These are phyloP conservation scores for Lasioglossum vierecki DNA, from an alignment of 2,888 invertebrate species.

Conservation along the genomic window DNA sequence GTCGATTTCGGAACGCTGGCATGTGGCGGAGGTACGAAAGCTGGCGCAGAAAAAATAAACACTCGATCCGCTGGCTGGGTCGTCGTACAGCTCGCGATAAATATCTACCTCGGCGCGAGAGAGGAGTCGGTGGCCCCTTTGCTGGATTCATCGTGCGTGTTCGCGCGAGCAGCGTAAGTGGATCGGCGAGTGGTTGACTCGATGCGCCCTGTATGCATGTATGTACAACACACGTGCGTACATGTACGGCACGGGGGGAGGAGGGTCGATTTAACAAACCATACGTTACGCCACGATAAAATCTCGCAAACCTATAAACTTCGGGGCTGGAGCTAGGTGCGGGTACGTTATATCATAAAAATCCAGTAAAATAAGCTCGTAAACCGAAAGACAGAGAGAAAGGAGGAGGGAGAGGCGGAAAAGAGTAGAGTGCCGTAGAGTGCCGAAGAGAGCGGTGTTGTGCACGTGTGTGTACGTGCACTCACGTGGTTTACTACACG, in stretches of 20 bases:
- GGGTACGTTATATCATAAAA: constrained; percentile 83
- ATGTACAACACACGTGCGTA: neutral
- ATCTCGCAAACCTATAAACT: constrained; percentile 83
- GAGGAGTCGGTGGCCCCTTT: constrained; percentile 61
- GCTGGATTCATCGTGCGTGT: constrained; percentile 64
- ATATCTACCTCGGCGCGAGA: constrained; percentile 60
- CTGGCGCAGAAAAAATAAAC: constrained; percentile 58
- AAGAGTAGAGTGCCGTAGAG: constrained; percentile 17
- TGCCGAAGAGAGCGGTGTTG: constrained; percentile 1
- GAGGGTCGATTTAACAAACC: constrained; percentile 83
- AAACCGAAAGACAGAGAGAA: constrained; percentile 73
- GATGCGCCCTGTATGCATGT: neutral
- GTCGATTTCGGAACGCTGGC: neutral
- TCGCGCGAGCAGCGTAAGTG: constrained; percentile 6
- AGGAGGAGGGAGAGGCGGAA: constrained; percentile 21
- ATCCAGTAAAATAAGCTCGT: constrained; percentile 84
- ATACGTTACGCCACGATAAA: constrained; percentile 83
- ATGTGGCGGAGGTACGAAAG: constrained; percentile 13
- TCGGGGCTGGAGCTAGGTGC: constrained; percentile 76
- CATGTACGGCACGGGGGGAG: constrained; percentile 40
- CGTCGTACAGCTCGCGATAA: constrained; percentile 66
- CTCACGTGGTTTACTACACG: constrained; percentile 44
- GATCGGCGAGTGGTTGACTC: neutral
- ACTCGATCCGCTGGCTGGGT: constrained; percentile 61
- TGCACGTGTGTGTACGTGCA: constrained; percentile 40